phyloP scores from a whole-genome alignment of 2,113 vertebrate genomes.

The Amphiprion percula region DNA sequence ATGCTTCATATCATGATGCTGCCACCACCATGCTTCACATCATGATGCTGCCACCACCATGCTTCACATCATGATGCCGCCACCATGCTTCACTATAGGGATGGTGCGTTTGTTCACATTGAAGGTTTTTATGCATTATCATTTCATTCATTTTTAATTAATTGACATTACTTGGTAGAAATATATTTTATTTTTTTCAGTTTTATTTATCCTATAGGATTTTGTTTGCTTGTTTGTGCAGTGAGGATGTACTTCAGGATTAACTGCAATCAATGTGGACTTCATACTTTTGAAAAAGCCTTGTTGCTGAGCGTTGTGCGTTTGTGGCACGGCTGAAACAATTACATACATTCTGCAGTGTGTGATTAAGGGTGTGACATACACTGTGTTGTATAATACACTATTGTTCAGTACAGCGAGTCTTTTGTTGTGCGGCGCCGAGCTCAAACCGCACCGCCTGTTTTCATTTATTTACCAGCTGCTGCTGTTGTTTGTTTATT shows the following conservation, averaged over 20 bases:
- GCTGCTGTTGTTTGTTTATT: constrained; percentile 16
- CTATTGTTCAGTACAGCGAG: constrained; percentile 30
- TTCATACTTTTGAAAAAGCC: not conserved
- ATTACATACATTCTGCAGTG: not conserved
- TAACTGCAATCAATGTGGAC: not conserved
- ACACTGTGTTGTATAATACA: not conserved
- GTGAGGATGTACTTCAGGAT: no score
- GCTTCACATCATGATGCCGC: no score
- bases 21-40: no score
- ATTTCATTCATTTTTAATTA: no score
- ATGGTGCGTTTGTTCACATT: not conserved
- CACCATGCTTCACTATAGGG: no score
- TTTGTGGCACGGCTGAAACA: not conserved
- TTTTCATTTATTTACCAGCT: constrained; percentile 6
- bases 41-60: no score
- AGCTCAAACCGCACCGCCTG: not conserved
- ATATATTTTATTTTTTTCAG: no score
- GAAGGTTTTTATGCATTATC: no score
- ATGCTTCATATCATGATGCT: no score
- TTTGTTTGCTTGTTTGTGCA: no score
- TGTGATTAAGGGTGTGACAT: constrained; percentile 12
- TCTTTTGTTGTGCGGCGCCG: constrained; percentile 16
- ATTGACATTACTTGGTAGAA: no score
- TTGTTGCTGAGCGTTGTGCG: not conserved
- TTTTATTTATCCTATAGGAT: no score